A percentile compares a stretch with the other conserved stretches of the same genome.
phyloP scores from a whole-genome alignment of 2,888 invertebrate species.

The Hypselothyrea guttata region DNA sequence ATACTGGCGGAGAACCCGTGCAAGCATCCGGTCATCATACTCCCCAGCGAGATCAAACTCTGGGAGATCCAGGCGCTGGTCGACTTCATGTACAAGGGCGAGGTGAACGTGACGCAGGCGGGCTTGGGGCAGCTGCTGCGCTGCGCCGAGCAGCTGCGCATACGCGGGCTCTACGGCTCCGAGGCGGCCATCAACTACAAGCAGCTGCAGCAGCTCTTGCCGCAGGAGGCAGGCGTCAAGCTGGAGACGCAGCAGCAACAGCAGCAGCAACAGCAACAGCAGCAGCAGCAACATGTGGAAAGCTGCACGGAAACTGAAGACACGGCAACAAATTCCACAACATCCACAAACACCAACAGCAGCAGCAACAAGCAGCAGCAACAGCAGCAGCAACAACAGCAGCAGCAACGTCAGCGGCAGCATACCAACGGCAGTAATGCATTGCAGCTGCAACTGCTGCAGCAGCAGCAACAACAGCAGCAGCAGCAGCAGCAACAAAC shows the following conservation, averaged over 20 bases:
- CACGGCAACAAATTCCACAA: slow-evolving; percentile 68
- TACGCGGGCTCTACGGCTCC: slow-evolving; percentile 85
- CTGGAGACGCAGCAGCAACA: slow-evolving; percentile 6
- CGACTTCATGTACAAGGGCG: slow-evolving; percentile 95
- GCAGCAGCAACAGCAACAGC: slow-evolving; percentile 9
- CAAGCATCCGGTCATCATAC: slow-evolving; percentile 90
- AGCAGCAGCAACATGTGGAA: slow-evolving; percentile 43
- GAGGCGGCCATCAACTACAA: slow-evolving; percentile 81
- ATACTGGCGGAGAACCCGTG: slow-evolving; percentile 92
- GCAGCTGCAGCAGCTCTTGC: slow-evolving; percentile 76
- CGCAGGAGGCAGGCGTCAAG: slow-evolving; percentile 39
- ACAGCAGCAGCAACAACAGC: slow-evolving; percentile 44
- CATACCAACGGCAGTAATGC: slow-evolving; percentile 60
- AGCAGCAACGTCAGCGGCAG: slow-evolving; percentile 38
- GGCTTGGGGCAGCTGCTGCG: slow-evolving; percentile 91
- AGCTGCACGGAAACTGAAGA: slow-evolving; percentile 73
- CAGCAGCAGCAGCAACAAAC: slow-evolving; percentile 44
- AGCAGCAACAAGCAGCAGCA: slow-evolving; percentile 58
- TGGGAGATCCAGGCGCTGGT: slow-evolving; percentile 93
- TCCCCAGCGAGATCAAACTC: slow-evolving; percentile 92
- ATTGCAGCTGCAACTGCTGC: slow-evolving; percentile 43
- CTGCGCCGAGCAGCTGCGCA: slow-evolving; percentile 92
- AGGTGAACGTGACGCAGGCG: slow-evolving; percentile 93
- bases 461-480: slow-evolving; percentile 41
- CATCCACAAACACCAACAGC: slow-evolving; percentile 72